Conservation (phyloP, 2,888 invertebrate species). For the Polydrusus pterygomalis region DNA sequence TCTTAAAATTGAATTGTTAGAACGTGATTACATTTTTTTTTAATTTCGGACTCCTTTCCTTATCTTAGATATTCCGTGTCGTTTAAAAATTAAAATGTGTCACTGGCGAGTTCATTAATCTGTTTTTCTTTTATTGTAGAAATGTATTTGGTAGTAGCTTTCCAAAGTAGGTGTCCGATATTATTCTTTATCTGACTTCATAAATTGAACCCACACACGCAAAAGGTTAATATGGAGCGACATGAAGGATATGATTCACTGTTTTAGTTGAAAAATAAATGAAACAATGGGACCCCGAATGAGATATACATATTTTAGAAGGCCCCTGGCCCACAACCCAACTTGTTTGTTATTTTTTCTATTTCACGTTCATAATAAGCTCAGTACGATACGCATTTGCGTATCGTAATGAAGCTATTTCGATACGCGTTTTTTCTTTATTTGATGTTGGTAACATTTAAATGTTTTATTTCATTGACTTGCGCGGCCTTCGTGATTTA, state of each 20-base stretch:
- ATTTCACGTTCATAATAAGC: too few species aligned
- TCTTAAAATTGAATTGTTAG: too few species aligned
- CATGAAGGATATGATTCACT: constrained; percentile 37
- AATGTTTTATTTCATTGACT: too few species aligned
- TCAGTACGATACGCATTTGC: too few species aligned
- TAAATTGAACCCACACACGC: constrained; percentile 34
- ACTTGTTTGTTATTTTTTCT: constrained; percentile 15
- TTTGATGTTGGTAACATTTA: too few species aligned
- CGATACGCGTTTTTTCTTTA: too few species aligned
- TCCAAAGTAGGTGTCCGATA: constrained; percentile 29
- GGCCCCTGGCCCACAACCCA: constrained; percentile 12
- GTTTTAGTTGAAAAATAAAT: constrained; percentile 19
- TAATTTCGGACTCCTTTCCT: too few species aligned
- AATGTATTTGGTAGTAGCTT: constrained; percentile 7
- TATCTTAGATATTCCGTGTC: too few species aligned
- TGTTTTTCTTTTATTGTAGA: not conserved
- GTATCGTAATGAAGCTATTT: too few species aligned
- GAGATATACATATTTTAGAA: constrained; percentile 26
- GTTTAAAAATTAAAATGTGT: too few species aligned
- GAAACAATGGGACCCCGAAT: constrained; percentile 29
- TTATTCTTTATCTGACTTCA: constrained; percentile 14
- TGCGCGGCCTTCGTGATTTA: too few species aligned
- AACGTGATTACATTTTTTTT: too few species aligned
- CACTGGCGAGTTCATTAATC: not conserved
- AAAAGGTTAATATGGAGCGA: constrained; percentile 31